Evolutionary conservation across 1,140 invertebrate genomes (phyloP).

Genomic region (Trachymyrmex cornetzi): DNA sequence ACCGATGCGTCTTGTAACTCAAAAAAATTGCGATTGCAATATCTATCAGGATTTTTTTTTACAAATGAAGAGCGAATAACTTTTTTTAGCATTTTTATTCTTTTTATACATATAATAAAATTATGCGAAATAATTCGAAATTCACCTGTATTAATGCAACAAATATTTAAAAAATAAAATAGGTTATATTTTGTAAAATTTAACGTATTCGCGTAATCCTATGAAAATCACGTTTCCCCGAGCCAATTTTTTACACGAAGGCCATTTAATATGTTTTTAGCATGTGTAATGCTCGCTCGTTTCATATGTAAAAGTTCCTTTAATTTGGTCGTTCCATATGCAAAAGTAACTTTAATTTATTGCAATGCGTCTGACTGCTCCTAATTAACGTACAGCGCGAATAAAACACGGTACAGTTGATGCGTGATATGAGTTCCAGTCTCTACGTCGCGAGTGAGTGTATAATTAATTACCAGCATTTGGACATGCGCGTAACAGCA

Average conservation of each 20-base stretch:
- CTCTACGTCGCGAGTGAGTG: slow-evolving; percentile 59
- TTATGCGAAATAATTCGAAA: not conserved
- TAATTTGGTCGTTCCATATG: slow-evolving; percentile 55
- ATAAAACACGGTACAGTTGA: slow-evolving; percentile 55
- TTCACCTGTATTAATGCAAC: not conserved
- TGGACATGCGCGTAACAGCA: slow-evolving; percentile 64
- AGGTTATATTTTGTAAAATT: not conserved
- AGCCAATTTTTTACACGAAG: slow-evolving; percentile 10
- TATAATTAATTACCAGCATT: slow-evolving; percentile 69
- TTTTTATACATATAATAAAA: slow-evolving; percentile 10
- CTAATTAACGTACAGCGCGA: slow-evolving; percentile 53
- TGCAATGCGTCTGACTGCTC: slow-evolving; percentile 62
- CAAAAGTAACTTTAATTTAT: slow-evolving; percentile 63
- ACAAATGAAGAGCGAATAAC: not conserved
- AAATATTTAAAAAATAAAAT: slow-evolving; percentile 6
- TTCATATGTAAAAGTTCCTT: slow-evolving; percentile 46
- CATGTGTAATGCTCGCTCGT: slow-evolving; percentile 1
- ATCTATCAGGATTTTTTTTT: slow-evolving; percentile 22
- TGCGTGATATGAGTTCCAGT: slow-evolving; percentile 55
- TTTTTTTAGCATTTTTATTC: slow-evolving; percentile 17
- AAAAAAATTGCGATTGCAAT: slow-evolving; percentile 22
- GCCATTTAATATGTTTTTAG: slow-evolving; percentile 22
- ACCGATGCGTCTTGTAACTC: not conserved
- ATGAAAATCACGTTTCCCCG: slow-evolving; percentile 20
- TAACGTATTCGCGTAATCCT: not conserved